Evolutionary conservation across 2,797 vertebrate species (phyloP), one percentile per base, ranked within the genome.

Genomic region (Oryzias sinensis): DNA sequence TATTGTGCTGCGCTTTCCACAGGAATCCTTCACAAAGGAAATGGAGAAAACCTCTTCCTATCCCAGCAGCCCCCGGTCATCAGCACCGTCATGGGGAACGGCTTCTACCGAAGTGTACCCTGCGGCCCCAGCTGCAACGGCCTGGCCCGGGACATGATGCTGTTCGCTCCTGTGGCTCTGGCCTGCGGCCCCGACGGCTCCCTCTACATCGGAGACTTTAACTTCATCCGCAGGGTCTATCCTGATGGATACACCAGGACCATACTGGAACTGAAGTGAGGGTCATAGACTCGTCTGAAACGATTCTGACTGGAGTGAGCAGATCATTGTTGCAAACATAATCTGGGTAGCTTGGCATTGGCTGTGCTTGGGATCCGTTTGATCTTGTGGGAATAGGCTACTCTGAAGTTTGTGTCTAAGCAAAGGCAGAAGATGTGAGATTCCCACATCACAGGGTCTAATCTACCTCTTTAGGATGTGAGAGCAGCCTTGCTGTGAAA

Each of bases 1-100:
- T 44, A 65, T 45, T 45, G 29, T 29, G 0, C 59, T 62, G 18
- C 40, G 69, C 16, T 57, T 59, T 71, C 66, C 46, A 7, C 83
- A 98, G 96, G 96, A 80, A 97, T 98, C 65, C 90, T 98, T 50
- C 96, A 98, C 87, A 98, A 98, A 90, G 97, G 97, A 70, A 96
- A 97, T 3, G 97, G 97, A 58, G 97, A 98, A 81, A 98, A 97
- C 62, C 82, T 97, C 78, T 98, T 96, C 87, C 94, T 98, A 69
- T 97, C 96, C 80, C 96, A 98, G 91, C 96, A 97, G 79, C 97
- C 96, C 0, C 91, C 93, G 1, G 92, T 98, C 56, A 94, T 98
- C 83, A 87, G 89, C 65, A 97, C 94, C 0, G 92, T 96, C 68
- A 98, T 98, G 97, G 96, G 97, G 48, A 98, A 94, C 0, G 96